A percentile compares a stretch with the other conserved stretches of the same genome.
Conservation (phyloP, 2,888 invertebrate species). For the Bombylius major region DNA sequence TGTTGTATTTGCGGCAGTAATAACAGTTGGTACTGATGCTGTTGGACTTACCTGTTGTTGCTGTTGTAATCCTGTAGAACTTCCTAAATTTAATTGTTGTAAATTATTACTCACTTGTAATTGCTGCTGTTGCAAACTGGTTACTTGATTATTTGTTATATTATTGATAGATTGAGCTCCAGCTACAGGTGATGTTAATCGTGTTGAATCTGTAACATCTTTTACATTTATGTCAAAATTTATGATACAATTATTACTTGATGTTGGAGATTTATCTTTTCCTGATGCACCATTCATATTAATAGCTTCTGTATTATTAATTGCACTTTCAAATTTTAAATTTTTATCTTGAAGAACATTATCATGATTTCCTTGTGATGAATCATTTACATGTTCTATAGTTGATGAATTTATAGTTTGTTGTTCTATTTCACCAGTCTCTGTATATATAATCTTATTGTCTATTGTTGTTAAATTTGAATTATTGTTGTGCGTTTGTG, state of each 20-base stretch:
- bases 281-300: background rate
- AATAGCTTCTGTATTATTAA: slow-evolving; percentile 10
- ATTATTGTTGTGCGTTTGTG: slow-evolving; percentile 1
- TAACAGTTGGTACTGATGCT: background rate
- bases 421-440: background rate
- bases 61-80: background rate
- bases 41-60: background rate
- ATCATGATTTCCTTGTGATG: background rate
- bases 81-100: background rate
- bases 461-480: slow-evolving; percentile 3
- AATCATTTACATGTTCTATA: background rate
- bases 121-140: background rate
- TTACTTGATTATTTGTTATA: slow-evolving; percentile 4
- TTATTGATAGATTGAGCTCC: background rate
- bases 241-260: background rate
- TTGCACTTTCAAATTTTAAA: slow-evolving; percentile 12
- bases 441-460: slow-evolving; percentile 12
- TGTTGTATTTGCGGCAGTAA: background rate
- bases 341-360: background rate
- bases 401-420: no score
- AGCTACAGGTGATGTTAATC: background rate
- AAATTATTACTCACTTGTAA: background rate
- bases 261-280: background rate
- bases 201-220: slow-evolving; percentile 10
- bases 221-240: background rate